Percentiles rank a stretch among this genome's conserved stretches.
phyloP scores from a whole-genome alignment of 2,113 vertebrate genomes.

The Ophthalmotilapia sp. region DNA sequence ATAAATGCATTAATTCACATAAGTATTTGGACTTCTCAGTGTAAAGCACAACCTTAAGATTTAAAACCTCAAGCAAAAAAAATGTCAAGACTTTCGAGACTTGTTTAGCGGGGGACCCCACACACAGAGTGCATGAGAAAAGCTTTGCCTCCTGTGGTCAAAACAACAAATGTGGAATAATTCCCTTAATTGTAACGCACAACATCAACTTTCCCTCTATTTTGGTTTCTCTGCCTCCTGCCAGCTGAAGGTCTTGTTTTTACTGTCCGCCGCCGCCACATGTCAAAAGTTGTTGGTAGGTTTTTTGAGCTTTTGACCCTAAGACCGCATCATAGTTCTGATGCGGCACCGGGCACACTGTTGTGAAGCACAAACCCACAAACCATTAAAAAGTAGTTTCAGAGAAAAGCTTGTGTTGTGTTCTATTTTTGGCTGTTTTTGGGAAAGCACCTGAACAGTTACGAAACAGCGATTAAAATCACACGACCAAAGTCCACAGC shows the following conservation, averaged over 20 bases:
- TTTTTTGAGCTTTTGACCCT: not conserved
- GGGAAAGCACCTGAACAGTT: not conserved
- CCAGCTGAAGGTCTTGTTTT: not conserved
- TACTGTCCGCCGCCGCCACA: rapidly evolving
- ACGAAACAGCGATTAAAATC: not conserved
- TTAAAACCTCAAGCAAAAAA: not conserved
- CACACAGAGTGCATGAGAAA: not conserved
- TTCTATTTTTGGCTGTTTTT: not conserved
- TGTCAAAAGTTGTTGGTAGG: not conserved
- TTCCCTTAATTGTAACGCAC: not conserved
- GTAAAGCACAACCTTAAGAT: not conserved
- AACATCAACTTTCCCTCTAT: not conserved
- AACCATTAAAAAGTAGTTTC: not conserved
- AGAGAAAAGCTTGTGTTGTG: not conserved
- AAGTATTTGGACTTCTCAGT: not conserved
- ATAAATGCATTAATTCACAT: not conserved
- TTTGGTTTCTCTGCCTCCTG: not conserved
- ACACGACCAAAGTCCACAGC: not conserved
- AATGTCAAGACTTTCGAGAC: rapidly evolving
- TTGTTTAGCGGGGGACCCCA: not conserved
- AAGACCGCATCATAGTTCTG: not conserved
- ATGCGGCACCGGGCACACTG: not conserved
- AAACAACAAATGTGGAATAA: not conserved
- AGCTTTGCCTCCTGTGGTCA: not conserved
- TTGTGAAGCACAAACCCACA: not conserved